Conservation (phyloP, 2,888 invertebrate species). For the Aphodius sticticus region DNA sequence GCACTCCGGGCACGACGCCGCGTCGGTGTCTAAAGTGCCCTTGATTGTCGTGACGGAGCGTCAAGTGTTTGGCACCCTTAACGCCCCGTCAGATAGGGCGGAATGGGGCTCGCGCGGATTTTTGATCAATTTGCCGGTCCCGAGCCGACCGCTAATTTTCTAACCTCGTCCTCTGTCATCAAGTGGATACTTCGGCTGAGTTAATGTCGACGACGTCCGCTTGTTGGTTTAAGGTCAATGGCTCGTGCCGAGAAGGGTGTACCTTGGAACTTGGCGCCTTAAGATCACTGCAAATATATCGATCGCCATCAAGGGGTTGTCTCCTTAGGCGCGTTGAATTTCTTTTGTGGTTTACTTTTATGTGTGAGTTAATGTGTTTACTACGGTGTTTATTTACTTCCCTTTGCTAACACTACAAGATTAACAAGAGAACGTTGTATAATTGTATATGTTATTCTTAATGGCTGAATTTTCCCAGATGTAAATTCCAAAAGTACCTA, state of each 20-base stretch:
- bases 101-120: not conserved
- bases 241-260: not conserved
- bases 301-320: not conserved
- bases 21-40: not conserved
- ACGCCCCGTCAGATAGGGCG: not conserved
- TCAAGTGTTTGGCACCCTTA: not conserved
- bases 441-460: too few species aligned
- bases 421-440: not conserved
- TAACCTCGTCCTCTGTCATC: not conserved
- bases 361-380: not conserved
- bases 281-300: constrained; percentile 4
- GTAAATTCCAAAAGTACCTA: too few species aligned
- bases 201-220: constrained; percentile 4
- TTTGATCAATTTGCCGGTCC: not conserved
- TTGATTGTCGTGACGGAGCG: not conserved
- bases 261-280: not conserved
- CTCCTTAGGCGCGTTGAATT: not conserved
- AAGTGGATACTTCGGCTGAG: constrained; percentile 4
- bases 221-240: constrained; percentile 4
- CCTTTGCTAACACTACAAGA: not conserved
- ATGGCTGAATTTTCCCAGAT: too few species aligned
- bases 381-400: not conserved
- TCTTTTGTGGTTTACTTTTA: not conserved
- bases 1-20: not conserved
- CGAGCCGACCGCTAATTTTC: constrained; percentile 4